A percentile compares a stretch with the other conserved stretches of the same genome.
Evolutionary conservation across 2,113 vertebrate genomes (phyloP).

Genomic region (Cisticola juncidis): DNA sequence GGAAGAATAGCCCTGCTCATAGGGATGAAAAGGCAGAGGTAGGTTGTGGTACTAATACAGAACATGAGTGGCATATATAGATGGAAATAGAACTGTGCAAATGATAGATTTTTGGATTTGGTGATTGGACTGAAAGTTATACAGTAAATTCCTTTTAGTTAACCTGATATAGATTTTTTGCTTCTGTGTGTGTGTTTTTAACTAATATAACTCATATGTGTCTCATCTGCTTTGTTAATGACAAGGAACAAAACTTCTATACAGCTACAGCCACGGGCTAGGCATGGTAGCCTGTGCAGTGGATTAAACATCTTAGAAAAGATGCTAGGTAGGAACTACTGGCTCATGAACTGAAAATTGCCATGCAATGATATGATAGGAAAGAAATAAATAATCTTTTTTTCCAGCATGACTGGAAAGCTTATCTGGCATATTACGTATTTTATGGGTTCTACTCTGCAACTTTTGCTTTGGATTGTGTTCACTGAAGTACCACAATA

Average conservation of each 20-base stretch:
- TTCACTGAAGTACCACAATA: not conserved
- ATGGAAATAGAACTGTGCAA: slow-evolving; percentile 17
- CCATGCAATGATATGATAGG: not conserved
- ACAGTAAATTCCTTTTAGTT: not conserved
- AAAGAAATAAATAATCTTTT: slow-evolving; percentile 16
- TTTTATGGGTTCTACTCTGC: not conserved
- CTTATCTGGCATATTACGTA: not conserved
- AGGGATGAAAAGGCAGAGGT: not conserved
- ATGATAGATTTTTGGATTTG: slow-evolving; percentile 27
- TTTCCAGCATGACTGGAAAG: not conserved
- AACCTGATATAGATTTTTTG: not conserved
- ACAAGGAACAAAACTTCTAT: not conserved
- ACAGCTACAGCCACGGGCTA: not conserved
- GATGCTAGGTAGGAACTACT: not conserved
- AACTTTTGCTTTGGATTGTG: not conserved
- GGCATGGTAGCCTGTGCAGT: not conserved
- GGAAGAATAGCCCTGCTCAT: not conserved
- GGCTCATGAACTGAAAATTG: not conserved
- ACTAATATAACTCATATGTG: not conserved
- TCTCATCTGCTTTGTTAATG: not conserved
- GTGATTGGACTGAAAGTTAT: not conserved
- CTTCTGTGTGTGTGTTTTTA: not conserved
- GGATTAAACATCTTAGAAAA: slow-evolving; percentile 3
- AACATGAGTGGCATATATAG: not conserved
- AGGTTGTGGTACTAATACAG: not conserved